Percentiles rank a stretch among this genome's conserved stretches.
phyloP scores from a whole-genome alignment of 2,888 invertebrate species.

The Cataglyphis albicans region DNA sequence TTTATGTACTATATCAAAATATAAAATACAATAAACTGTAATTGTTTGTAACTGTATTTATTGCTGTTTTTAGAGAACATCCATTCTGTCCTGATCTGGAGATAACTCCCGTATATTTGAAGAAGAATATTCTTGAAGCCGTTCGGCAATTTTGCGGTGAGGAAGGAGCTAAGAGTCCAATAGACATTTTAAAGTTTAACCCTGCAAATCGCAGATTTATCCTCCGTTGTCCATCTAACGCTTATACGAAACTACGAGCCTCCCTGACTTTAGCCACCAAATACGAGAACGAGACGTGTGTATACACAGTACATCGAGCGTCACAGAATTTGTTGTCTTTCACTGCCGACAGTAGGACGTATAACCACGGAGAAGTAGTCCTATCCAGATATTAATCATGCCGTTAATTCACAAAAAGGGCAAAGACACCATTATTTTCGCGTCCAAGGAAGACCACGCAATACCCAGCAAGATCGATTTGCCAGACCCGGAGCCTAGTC shows the following conservation, averaged over 20 bases:
- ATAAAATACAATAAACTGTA: neutral
- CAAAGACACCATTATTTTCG: constrained; percentile 94
- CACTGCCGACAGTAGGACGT: constrained; percentile 79
- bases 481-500: constrained; percentile 91
- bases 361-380: constrained; percentile 68
- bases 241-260: constrained; percentile 88
- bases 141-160: constrained; percentile 59
- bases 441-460: constrained; percentile 92
- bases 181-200: constrained; percentile 89
- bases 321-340: constrained; percentile 85
- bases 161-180: constrained; percentile 79
- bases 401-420: constrained; percentile 86
- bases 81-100: constrained; percentile 82
- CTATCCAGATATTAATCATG: constrained; percentile 71
- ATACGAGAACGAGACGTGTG: constrained; percentile 87
- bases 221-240: constrained; percentile 87
- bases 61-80: constrained; percentile 86
- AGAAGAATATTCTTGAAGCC: constrained; percentile 86
- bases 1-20: neutral
- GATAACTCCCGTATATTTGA: constrained; percentile 87
- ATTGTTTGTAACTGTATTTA: neutral
- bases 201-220: constrained; percentile 86
- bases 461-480: constrained; percentile 90
- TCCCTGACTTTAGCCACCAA: constrained; percentile 87
- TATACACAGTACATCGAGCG: constrained; percentile 87